Percentiles rank a stretch among this genome's conserved stretches.
phyloP scores from a whole-genome alignment of 2,888 invertebrate species.

The Cyclophora albipunctata region DNA sequence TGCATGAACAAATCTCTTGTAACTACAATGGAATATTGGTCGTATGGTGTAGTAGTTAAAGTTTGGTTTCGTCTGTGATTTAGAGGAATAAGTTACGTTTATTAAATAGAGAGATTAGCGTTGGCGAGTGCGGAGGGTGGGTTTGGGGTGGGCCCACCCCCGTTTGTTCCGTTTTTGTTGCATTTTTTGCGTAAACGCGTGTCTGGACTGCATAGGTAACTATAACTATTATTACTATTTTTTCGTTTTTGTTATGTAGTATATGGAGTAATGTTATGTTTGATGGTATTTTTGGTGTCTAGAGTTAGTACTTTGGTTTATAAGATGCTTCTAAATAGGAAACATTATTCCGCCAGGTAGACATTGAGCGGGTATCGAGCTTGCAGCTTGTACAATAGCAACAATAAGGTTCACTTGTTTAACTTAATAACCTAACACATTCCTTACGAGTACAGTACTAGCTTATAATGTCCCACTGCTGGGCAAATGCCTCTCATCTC shows the following conservation, averaged over 20 bases:
- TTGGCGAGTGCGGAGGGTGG: constrained; percentile 66
- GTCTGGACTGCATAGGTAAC: constrained; percentile 45
- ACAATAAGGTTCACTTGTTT: no score
- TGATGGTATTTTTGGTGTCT: no score
- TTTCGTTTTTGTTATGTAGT: neutral
- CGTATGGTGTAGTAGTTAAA: constrained; percentile 21
- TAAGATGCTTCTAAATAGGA: no score
- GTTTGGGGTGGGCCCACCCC: constrained; percentile 55
- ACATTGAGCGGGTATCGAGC: no score
- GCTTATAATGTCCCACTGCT: no score
- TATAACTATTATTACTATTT: constrained; percentile 2
- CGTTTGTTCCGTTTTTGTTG: constrained; percentile 59
- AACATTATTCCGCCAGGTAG: no score
- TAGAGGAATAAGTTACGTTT: constrained; percentile 53
- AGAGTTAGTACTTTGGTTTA: no score
- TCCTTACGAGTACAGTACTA: no score
- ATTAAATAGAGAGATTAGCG: constrained; percentile 62
- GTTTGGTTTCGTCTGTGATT: constrained; percentile 22
- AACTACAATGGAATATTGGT: constrained; percentile 18
- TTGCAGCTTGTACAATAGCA: no score
- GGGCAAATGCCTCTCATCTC: no score
- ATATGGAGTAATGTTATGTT: no score
- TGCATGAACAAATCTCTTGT: constrained; percentile 38
- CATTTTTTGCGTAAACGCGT: constrained; percentile 62
- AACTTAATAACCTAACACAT: no score